Evolutionary conservation across 1,140 invertebrate species (phyloP), one percentile per base, ranked within the genome.

Genomic region (Diabrotica virgifera): DNA sequence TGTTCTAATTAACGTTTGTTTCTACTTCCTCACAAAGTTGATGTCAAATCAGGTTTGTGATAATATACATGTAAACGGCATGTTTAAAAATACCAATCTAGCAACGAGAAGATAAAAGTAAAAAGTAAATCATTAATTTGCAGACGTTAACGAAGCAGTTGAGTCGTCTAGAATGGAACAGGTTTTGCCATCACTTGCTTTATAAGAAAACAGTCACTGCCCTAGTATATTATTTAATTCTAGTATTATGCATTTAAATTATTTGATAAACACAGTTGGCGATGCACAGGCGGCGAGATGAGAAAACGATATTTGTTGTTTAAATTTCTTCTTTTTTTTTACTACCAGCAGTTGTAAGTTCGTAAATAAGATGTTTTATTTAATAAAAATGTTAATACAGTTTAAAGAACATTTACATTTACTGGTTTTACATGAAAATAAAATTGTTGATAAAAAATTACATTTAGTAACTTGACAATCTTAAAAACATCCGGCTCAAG

Each of bases 141-240:
- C 37, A 59, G 24, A 37, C 57, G 57, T 24, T 59, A 59, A 59
- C 57, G 57, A 62, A 36, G 50, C 59, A 40, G 65, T 50, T 63
- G 63, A 62, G 63, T 67, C 63, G 24, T 24, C 24, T 24, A 24
- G 65, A 62, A 59, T 59, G 52, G 12, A 63, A 67, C 62, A 62
- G 40, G 65, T 62, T 67, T 63, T 67, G n/a, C 53, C 11, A 8
- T 57, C 5, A 13, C 57, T 59, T 59, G 5, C 24, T 13, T 38
- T 38, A 46, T 59, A 38, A 36, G 57, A 24, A 59, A 59, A 51
- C 65, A 67, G 65, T 64, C 62, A 67, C 55, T 64, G 62, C 66
- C 66, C 65, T 51, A 46, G 50, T 53, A 67, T 63, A 66, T 67
- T 67, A 67, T 67, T 67, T 64, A 67, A 60, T 67, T 63, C 62